A percentile compares a stretch with the other conserved stretches of the same genome.
Evolutionary conservation across 2,888 invertebrate species (phyloP).

Genomic region (Hoplodrina blanda): DNA sequence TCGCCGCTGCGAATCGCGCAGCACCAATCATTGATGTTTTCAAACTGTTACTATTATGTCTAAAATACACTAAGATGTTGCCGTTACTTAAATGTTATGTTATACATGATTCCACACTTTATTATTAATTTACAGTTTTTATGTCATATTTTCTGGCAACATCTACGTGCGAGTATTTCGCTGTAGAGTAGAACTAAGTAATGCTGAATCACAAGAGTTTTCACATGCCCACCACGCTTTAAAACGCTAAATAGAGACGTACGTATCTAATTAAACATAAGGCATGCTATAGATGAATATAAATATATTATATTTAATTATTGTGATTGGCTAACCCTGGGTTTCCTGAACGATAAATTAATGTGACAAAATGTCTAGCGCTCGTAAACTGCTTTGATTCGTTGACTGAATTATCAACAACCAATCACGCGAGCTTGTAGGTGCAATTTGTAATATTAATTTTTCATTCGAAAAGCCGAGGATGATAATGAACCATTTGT

Average conservation of each 20-base stretch:
- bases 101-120: slow-evolving; percentile 8
- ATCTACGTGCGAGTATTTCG: slow-evolving; percentile 80
- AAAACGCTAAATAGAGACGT: slow-evolving; percentile 67
- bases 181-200: slow-evolving; percentile 73
- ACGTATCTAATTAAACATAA: slow-evolving; percentile 49
- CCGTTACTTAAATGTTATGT: slow-evolving; percentile 39
- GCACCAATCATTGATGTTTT: slow-evolving; percentile 62
- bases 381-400: background rate
- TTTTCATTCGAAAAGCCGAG: background rate
- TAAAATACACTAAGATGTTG: slow-evolving; percentile 75
- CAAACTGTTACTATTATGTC: slow-evolving; percentile 51
- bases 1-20: slow-evolving; percentile 61
- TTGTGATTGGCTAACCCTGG: background rate
- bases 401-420: background rate
- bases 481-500: background rate
- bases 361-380: background rate
- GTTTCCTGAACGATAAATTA: background rate
- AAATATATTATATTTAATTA: slow-evolving; percentile 14
- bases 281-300: slow-evolving; percentile 52
- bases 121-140: slow-evolving; percentile 17
- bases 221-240: slow-evolving; percentile 75
- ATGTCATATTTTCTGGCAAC: slow-evolving; percentile 77
- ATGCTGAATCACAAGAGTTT: slow-evolving; percentile 68
- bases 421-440: no score
- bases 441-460: background rate